These are phyloP conservation scores for Triops cancriformis DNA, from an alignment of 1,140 invertebrate species.

Conservation along the genomic window DNA sequence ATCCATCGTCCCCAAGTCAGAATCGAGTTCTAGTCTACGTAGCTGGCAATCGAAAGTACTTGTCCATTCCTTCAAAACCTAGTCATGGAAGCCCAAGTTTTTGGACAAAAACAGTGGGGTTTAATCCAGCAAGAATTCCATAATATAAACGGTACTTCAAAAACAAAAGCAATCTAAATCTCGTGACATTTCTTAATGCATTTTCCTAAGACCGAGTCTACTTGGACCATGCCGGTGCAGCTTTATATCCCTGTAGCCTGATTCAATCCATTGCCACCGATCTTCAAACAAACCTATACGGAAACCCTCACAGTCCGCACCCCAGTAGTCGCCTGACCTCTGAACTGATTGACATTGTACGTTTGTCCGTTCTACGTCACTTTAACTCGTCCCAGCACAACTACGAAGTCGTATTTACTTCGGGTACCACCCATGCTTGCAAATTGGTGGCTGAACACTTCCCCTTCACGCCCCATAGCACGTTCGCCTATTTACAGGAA, in stretches of 20 bases:
- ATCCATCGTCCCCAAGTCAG: too few species aligned
- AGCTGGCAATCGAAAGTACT: too few species aligned
- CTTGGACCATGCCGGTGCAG: conserved; percentile 82
- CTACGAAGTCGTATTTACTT: conserved; percentile 84
- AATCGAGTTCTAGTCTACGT: too few species aligned
- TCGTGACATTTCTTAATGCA: background rate
- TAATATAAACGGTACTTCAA: conserved; percentile 15
- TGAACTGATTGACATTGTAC: conserved; percentile 68
- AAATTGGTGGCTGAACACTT: conserved; percentile 79
- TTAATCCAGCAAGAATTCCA: background rate
- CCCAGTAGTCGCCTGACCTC: conserved; percentile 60
- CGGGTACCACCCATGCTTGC: conserved; percentile 72
- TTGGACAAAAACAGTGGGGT: conserved; percentile 15
- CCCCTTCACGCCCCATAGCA: conserved; percentile 46
- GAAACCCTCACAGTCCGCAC: conserved; percentile 75
- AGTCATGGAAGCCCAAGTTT: conserved; percentile 7
- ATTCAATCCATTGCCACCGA: conserved; percentile 55
- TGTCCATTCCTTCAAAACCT: too few species aligned
- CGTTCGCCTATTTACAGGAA: conserved; percentile 74
- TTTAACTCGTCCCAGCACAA: conserved; percentile 72
- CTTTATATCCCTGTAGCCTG: conserved; percentile 68
- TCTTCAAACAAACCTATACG: conserved; percentile 61
- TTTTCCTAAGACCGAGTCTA: conserved; percentile 58
- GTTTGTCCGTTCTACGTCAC: conserved; percentile 63
- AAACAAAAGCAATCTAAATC: background rate